Base-by-base conservation (phyloP, 2,888 invertebrate genomes). In the Sminthurides aquaticus region DNA sequence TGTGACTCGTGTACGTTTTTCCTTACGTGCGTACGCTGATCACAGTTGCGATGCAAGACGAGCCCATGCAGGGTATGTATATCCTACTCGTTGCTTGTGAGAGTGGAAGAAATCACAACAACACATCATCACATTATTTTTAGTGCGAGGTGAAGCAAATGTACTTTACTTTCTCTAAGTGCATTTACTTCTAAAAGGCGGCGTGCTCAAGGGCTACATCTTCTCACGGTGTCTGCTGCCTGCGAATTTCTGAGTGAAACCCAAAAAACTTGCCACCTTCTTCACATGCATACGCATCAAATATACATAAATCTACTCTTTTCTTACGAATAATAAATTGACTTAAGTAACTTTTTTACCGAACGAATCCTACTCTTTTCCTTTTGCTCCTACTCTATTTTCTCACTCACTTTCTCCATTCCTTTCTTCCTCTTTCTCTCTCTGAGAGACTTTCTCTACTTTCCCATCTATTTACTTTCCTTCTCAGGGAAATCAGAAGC, bases 171-270 rank as follows among this genome's bases (percentile, higher is more conserved):
- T 61, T 49, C 60, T 55, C 61, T 49, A 64, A 68, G 68, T 68
- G 60, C 66, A 64, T 68, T 66, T 63, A 58, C 62, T 63, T 27
- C 56, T 69, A 60, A 65, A 60, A 62, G 69, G 71, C 68, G 69
- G 66, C 69, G 63, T 71, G 71, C 71, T 71, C 71, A 71, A 71
- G 71, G 71, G 71, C 71, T 71, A 71, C 71, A 71, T 71, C 71
- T 67, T 65, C 65, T 62, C 67, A 67, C 66, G 71, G 71, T 69
- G 71, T 67, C 66, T 71, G 71, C 61, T 60, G 69, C 71, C 67
- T 69, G 71, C 69, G 62, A 68, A 67, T 67, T 69, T 69, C 68
- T 62, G 65, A 64, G 67, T 64, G 59, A 62, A 57, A 49, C 62
- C 54, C 63, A 55, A 54, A 58, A 49, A 58, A 64, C 43, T 34